Percentiles rank a stretch among this genome's conserved stretches.
These are phyloP conservation scores for Lasioglossum vierecki DNA, from an alignment of 2,888 invertebrate species.

Conservation along the genomic window DNA sequence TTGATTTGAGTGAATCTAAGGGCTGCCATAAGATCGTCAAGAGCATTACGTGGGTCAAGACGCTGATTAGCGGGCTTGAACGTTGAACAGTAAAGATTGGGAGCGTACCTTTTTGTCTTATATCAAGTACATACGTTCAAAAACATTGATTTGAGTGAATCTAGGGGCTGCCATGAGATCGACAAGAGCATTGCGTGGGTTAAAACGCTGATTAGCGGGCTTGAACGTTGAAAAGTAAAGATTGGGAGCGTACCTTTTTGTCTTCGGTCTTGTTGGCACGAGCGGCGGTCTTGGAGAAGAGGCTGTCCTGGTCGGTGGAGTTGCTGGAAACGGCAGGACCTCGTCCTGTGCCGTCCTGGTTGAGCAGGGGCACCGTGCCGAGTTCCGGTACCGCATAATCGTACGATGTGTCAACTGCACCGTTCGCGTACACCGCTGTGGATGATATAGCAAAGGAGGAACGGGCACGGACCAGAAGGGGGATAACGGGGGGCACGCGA, in stretches of 20 bases:
- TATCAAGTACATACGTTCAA: too few species aligned
- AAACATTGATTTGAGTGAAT: too few species aligned
- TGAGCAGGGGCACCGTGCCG: conserved; percentile 88
- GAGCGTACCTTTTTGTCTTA: conserved; percentile 84
- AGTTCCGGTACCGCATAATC: conserved; percentile 92
- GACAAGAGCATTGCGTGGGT: not conserved
- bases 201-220: not conserved
- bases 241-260: conserved; percentile 83
- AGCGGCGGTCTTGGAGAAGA: conserved; percentile 83
- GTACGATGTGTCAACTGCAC: conserved; percentile 87
- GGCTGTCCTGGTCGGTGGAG: conserved; percentile 84
- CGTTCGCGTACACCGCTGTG: conserved; percentile 82
- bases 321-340: conserved; percentile 81
- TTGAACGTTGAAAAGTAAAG: not conserved
- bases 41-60: not conserved
- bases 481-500: conserved; percentile 27
- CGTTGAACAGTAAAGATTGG: not conserved
- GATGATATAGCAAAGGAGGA: conserved; percentile 74
- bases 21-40: not conserved
- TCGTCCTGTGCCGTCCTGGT: conserved; percentile 84
- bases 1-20: too few species aligned
- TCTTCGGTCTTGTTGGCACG: conserved; percentile 83
- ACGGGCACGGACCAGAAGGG: conserved; percentile 49
- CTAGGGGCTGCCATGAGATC: not conserved
- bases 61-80: not conserved